phyloP scores from a whole-genome alignment of 1,140 invertebrate genomes.

The Panulirus ornatus region DNA sequence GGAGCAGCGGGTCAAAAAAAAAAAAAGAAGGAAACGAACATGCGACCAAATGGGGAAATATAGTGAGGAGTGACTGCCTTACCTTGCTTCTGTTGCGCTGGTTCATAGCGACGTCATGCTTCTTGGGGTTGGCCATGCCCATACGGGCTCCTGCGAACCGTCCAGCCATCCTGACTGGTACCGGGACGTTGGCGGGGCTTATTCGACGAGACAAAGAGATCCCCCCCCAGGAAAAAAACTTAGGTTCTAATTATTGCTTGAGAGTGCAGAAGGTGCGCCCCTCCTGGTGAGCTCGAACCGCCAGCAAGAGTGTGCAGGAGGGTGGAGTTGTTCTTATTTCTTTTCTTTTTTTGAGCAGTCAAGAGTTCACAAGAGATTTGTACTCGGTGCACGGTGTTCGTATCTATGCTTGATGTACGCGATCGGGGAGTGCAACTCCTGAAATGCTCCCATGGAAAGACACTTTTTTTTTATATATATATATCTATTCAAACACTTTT shows the following conservation, averaged over 20 bases:
- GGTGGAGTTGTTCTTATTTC: too few species aligned
- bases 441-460: background rate
- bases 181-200: too few species aligned
- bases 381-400: background rate
- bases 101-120: constrained; percentile 58
- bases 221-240: background rate
- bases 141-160: constrained; percentile 67
- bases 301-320: background rate
- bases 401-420: background rate
- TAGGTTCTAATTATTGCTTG: constrained; percentile 8
- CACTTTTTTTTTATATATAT: background rate
- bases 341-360: too few species aligned
- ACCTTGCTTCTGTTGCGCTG: constrained; percentile 70
- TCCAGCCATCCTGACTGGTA: constrained; percentile 55
- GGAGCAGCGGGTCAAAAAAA: too few species aligned
- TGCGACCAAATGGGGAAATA: too few species aligned
- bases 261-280: background rate
- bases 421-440: background rate
- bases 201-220: constrained; percentile 5
- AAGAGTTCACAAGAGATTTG: background rate
- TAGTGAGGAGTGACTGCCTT: too few species aligned
- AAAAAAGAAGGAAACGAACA: too few species aligned
- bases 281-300: background rate
- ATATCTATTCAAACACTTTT: background rate
- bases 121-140: constrained; percentile 55